A percentile compares a stretch with the other conserved stretches of the same genome.
Evolutionary conservation across 2,888 invertebrate species (phyloP).

Genomic region (Cinara cedri): DNA sequence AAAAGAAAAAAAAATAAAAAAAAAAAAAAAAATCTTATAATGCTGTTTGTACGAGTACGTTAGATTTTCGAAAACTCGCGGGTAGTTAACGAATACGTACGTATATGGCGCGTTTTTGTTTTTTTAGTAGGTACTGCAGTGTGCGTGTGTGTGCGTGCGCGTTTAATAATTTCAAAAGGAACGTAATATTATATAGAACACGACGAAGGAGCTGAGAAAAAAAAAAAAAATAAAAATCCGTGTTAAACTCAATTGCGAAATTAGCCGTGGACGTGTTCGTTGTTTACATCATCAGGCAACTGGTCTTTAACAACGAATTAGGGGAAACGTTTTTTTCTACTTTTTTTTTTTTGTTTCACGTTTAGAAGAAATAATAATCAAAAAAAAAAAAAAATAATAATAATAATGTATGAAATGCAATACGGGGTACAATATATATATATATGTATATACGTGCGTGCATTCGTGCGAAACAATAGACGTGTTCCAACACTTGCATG

Average conservation of each 20-base stretch:
- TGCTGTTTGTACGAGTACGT: too few species aligned
- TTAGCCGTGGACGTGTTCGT: conserved; percentile 54
- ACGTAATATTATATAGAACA: not conserved
- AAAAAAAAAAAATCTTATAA: too few species aligned
- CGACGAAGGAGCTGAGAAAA: conserved; percentile 1
- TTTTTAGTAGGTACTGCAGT: not conserved
- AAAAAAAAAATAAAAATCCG: conserved; percentile 25
- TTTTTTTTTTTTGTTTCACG: conserved; percentile 44
- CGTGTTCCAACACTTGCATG: conserved; percentile 54
- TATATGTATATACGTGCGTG: too few species aligned
- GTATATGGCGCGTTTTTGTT: conserved; percentile 21
- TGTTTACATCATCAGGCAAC: conserved; percentile 55
- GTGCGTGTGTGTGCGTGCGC: not conserved
- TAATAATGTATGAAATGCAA: conserved; percentile 35
- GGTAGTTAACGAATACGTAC: conserved; percentile 11
- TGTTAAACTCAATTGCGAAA: conserved; percentile 56
- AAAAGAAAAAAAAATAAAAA: too few species aligned
- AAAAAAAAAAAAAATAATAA: too few species aligned
- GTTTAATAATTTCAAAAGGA: conserved; percentile 32
- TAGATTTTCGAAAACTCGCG: conserved; percentile 22
- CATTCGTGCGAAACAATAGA: conserved; percentile 29
- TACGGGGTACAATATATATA: conserved; percentile 24
- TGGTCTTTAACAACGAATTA: conserved; percentile 51
- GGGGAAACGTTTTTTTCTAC: conserved; percentile 47
- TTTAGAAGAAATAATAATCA: conserved; percentile 51